A percentile compares a stretch with the other conserved stretches of the same genome.
phyloP scores from a whole-genome alignment of 1,140 invertebrate species.

The Harlomillsia oculata region DNA sequence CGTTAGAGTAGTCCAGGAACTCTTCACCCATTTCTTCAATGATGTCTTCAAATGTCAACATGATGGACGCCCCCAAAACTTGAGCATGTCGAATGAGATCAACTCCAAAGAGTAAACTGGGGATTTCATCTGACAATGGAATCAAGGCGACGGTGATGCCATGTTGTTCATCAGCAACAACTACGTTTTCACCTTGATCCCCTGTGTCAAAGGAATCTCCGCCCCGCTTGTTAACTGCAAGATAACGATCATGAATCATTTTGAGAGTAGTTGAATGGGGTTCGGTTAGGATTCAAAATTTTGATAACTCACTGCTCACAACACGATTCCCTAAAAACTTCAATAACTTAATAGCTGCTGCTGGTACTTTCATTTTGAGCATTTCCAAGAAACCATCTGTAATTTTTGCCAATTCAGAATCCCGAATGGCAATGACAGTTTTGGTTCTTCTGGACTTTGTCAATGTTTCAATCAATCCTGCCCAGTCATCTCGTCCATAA shows the following conservation, averaged over 20 bases:
- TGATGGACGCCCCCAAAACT: not conserved
- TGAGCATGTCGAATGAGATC: not conserved
- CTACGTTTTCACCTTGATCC: not conserved
- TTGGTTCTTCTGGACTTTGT: slow-evolving; percentile 12
- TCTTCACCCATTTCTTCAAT: not conserved
- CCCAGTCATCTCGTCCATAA: slow-evolving; percentile 18
- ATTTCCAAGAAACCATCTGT: slow-evolving; percentile 3
- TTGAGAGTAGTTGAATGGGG: not conserved
- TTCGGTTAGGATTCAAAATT: not conserved
- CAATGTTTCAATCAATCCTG: slow-evolving; percentile 15
- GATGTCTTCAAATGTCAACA: not conserved
- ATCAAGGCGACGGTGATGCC: not conserved
- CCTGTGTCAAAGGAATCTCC: not conserved
- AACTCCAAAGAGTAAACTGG: not conserved
- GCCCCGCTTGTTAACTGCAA: too few species aligned
- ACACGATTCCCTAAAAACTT: slow-evolving; percentile 11
- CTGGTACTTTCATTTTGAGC: not conserved
- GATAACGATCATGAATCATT: not conserved
- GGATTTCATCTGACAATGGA: not conserved
- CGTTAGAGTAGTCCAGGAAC: not conserved
- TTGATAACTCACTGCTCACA: slow-evolving; percentile 1
- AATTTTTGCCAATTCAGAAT: slow-evolving; percentile 22
- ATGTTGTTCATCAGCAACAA: not conserved
- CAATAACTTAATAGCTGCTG: not conserved
- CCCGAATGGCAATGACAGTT: slow-evolving; percentile 10